These are phyloP conservation scores for Leucoraja erinaceus DNA, from an alignment of 2,113 vertebrate species.

Conservation along the genomic window DNA sequence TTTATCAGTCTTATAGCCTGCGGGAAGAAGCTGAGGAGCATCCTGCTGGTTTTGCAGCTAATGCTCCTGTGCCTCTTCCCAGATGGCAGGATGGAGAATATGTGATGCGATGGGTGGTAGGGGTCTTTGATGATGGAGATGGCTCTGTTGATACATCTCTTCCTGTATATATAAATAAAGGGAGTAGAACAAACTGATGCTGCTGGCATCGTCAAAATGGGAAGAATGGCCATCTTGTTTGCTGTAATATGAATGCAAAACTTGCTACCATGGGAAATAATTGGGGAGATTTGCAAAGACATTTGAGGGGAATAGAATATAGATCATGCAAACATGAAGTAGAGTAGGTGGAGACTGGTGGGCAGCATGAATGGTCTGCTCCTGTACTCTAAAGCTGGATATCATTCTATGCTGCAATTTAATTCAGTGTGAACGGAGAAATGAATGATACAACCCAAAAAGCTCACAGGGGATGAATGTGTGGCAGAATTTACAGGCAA, in stretches of 20 bases:
- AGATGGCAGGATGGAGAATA: no score
- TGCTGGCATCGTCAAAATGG: not conserved
- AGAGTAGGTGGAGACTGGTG: not conserved
- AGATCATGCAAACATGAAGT: not conserved
- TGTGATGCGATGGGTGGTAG: no score
- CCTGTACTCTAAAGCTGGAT: not conserved
- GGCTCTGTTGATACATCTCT: no score
- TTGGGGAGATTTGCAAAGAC: not conserved
- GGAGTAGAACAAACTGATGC: no score
- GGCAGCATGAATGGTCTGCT: not conserved
- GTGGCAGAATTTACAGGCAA: not conserved
- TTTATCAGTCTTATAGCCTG: no score
- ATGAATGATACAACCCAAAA: not conserved
- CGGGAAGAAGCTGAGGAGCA: no score
- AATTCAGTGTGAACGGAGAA: not conserved
- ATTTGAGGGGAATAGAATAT: not conserved
- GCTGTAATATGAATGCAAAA: not conserved
- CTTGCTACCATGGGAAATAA: not conserved
- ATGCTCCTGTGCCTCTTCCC: no score
- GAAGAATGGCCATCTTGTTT: not conserved
- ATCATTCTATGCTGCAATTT: not conserved
- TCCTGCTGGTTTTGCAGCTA: no score
- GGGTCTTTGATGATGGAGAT: no score
- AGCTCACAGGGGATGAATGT: not conserved
- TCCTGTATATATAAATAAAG: no score